phyloP scores from a whole-genome alignment of 2,888 invertebrate genomes.

The Lucinisca nassula region DNA sequence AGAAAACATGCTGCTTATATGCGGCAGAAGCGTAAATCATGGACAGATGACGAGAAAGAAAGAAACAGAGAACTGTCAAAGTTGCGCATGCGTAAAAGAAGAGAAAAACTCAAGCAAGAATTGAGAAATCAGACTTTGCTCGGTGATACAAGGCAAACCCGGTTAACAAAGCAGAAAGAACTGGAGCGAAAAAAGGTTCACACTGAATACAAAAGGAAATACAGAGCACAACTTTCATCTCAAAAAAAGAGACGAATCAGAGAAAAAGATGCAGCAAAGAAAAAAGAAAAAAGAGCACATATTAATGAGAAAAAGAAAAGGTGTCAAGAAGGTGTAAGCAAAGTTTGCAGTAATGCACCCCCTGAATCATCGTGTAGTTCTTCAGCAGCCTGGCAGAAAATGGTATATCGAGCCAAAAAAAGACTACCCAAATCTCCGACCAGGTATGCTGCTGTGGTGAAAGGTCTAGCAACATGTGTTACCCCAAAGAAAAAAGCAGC shows the following conservation, averaged over 20 bases:
- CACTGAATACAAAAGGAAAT: background rate
- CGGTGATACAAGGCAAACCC: background rate
- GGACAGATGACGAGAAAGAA: background rate
- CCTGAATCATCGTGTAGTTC: background rate
- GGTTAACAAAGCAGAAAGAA: background rate
- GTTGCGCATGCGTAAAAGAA: background rate
- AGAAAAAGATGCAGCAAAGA: constrained; percentile 3
- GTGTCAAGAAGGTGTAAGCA: background rate
- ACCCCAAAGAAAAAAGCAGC: background rate
- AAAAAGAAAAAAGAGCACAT: background rate
- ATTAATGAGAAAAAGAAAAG: background rate
- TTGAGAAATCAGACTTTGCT: background rate
- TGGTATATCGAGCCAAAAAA: background rate
- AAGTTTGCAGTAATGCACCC: background rate
- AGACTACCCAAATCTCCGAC: background rate
- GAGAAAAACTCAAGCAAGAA: background rate
- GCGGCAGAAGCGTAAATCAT: background rate
- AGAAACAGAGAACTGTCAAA: background rate
- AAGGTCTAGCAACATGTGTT: background rate
- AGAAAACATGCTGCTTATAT: background rate
- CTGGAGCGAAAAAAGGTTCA: background rate
- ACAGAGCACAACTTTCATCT: constrained; percentile 1
- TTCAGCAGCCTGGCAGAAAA: background rate
- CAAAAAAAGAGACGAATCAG: constrained; percentile 4
- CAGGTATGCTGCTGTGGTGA: background rate